Evolutionary conservation across 1,140 invertebrate genomes (phyloP), one percentile per base, ranked within the genome.

Genomic region (Drosophila albomicans): DNA sequence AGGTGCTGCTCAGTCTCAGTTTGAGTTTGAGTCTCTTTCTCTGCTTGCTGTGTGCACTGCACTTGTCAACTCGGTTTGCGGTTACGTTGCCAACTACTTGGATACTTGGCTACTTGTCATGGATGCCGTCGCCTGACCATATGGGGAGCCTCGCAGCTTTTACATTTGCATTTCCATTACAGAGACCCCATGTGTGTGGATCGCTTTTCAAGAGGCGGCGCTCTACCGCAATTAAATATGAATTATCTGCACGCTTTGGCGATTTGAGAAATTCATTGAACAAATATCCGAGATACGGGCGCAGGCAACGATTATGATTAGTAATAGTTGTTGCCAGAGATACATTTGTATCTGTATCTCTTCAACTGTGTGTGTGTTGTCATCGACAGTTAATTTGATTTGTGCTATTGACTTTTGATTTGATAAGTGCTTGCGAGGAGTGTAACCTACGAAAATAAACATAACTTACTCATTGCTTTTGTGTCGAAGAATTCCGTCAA

Each of bases 221-320:
- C 64, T 52, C 66, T 25, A n/a, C 64, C 54, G 72, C 82, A 86
- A 86, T 86, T 87, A 84, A 78, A 84, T 80, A 87, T 71, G 70
- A 88, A 88, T 87, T 87, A 88, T 87, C 84, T 87, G 84, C 84
- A 87, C 85, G 80, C 84, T 88, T 87, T 87, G 69, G 25, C 80
- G 80, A 80, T 87, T 87, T 81, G 77, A 84, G 85, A 84, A 56
- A 87, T 84, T 87, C 84, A 87, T 80, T 87, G 80, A 87, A 81
- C 85, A 87, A 64, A 82, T 66, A 84, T 70, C 64, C 64, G 66
- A 80, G 76, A 88, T 88, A 74, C 46, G 38, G 46, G 63, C 45
- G 48, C 41, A 13, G 45, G 41, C 35, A 63, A 64, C 51, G 58
- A 52, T 73, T 58, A 57, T 54, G 59, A 49, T 58, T 59, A 61